Evolutionary conservation across 1,140 invertebrate species (phyloP).

Genomic region (Asbolus verrucosus): DNA sequence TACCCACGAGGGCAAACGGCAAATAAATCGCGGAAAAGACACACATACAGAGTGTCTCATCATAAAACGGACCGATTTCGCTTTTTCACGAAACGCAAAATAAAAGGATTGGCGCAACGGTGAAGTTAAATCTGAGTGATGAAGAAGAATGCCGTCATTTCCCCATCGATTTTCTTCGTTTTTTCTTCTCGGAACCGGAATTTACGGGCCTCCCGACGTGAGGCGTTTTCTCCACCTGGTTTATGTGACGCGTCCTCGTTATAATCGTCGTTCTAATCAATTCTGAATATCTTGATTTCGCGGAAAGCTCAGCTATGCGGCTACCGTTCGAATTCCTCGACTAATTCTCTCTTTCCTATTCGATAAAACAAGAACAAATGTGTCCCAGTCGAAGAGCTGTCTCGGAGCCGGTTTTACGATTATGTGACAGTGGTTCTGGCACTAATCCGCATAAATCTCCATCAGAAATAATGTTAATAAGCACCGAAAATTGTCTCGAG

Average conservation of each 20-base stretch:
- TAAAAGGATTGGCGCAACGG: no score
- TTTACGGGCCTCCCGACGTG: neutral
- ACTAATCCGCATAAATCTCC: constrained; percentile 37
- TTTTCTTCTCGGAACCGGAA: neutral
- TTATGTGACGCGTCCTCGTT: constrained; percentile 8
- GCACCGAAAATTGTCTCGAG: constrained; percentile 5
- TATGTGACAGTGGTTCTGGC: constrained; percentile 32
- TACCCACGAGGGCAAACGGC: no score
- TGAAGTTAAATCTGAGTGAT: no score
- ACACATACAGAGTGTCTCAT: no score
- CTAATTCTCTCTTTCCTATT: constrained; percentile 36
- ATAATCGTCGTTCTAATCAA: constrained; percentile 39
- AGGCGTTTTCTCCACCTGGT: constrained; percentile 7
- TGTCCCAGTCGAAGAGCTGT: neutral
- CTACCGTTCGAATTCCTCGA: constrained; percentile 50
- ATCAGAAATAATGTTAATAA: constrained; percentile 21
- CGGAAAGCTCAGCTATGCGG: constrained; percentile 45
- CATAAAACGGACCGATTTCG: no score
- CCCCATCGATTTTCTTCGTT: no score
- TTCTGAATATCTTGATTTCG: constrained; percentile 52
- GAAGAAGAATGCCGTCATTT: no score
- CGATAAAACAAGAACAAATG: constrained; percentile 14
- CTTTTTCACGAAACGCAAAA: no score
- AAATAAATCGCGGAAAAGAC: no score
- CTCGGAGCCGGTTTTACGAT: constrained; percentile 26